Evolutionary conservation across 2,797 vertebrate genomes (phyloP), one percentile per base, ranked within the genome.

Genomic region (Tragelaphus eurycerus): DNA sequence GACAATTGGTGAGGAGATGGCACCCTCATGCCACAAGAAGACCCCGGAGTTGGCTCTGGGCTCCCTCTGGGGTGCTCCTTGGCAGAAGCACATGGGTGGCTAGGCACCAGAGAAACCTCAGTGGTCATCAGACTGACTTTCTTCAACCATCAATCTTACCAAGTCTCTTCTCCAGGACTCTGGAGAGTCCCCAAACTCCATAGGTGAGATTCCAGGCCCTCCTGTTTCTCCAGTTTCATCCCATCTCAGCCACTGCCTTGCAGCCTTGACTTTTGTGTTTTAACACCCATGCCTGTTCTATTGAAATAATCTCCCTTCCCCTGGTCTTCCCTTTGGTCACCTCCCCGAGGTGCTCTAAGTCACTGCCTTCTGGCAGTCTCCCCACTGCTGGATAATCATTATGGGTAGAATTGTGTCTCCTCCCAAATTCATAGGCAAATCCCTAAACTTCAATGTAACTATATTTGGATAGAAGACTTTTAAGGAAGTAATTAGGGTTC

Each of bases 171-270:
- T 38, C 6, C 50, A 21, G 21, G 11, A 25, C 15, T 48, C 21
- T 2, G 23, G 19, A 25, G 50, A 14, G 16, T 11, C 38, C n/a
- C n/a, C 2, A 2, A 0, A 4, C 21, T 34, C 43, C 23, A 17
- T 27, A 15, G 25, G 5, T 27, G 29, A 7, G 15, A 52, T 14
- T 29, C 16, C 2, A 6, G 57, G 17, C 7, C 14, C 12, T 9
- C 21, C n/a, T 13, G 5, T 3, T 38, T 21, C 19, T 21, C 64
- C 1, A 16, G 84, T 23, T 67, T 43, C 52, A 4, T 23, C 48
- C 38, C 19, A 4, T 14, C 62, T 38, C 7, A 12, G 11, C 62
- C 27, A 16, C 1, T 48, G 27, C 23, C 71, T 46, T 38, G 14
- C 8, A 67, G 15, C 9, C 23, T 29, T 12, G 27, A 15, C 8